Percentiles rank a stretch among this genome's conserved stretches.
Conservation (phyloP, 2,888 invertebrate species). For the Ischnus inquisitorius region DNA sequence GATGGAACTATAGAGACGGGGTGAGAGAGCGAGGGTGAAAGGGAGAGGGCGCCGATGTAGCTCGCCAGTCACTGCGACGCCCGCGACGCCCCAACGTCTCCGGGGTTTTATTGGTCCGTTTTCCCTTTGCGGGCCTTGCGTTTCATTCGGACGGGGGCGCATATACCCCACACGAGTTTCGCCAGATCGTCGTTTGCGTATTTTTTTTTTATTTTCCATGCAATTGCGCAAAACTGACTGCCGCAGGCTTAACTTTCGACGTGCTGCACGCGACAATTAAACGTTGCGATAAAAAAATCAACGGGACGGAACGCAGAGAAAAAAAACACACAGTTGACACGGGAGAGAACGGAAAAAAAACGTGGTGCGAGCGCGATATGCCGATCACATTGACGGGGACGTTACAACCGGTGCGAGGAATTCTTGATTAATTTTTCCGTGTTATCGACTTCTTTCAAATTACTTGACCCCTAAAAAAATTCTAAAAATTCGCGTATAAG, state of each 20-base stretch:
- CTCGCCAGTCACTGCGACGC: conserved; percentile 85
- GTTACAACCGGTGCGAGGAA: conserved; percentile 38
- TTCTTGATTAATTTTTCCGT: neutral
- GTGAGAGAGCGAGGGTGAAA: conserved; percentile 52
- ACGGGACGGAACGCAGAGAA: neutral
- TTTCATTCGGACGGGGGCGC: conserved; percentile 44
- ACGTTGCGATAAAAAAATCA: conserved; percentile 49
- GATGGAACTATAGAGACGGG: conserved; percentile 57
- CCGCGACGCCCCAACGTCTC: conserved; percentile 84
- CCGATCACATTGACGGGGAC: conserved; percentile 46
- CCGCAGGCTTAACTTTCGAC: conserved; percentile 25
- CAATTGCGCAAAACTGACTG: conserved; percentile 38
- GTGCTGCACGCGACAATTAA: conserved; percentile 59
- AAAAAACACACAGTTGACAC: neutral
- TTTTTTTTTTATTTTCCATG: conserved; percentile 26
- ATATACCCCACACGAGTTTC: conserved; percentile 40
- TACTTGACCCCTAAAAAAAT: conserved; percentile 8
- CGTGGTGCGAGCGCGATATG: conserved; percentile 43
- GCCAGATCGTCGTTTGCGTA: conserved; percentile 8
- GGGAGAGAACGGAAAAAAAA: conserved; percentile 28
- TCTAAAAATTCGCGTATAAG: conserved; percentile 1
- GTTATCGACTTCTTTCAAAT: too few species aligned
- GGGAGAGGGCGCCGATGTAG: conserved; percentile 71
- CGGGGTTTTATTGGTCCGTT: conserved; percentile 78
- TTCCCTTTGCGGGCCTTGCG: conserved; percentile 61